Conservation (phyloP, 2,888 invertebrate species). For the Pherbina coryleti region DNA sequence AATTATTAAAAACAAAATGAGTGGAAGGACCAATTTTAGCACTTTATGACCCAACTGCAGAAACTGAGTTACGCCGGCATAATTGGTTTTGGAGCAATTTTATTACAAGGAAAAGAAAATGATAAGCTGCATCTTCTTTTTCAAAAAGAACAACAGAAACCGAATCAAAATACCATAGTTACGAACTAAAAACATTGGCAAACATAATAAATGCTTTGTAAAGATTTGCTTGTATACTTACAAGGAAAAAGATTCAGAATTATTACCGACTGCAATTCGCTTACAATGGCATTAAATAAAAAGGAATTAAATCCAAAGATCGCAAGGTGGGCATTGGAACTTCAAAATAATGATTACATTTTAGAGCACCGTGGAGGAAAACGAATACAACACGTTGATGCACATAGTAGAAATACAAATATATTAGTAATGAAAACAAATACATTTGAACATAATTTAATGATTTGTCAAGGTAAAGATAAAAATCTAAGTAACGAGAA, state of each 20-base stretch:
- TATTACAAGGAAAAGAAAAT: conserved; percentile 37
- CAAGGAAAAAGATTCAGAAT: no score
- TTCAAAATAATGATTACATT: conserved; percentile 24
- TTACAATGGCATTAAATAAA: no score
- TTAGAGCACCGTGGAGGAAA: conserved; percentile 25
- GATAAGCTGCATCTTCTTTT: conserved; percentile 34
- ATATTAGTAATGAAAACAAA: conserved; percentile 35
- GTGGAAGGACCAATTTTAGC: conserved; percentile 35
- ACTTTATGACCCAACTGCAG: conserved; percentile 15
- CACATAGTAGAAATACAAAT: conserved; percentile 19
- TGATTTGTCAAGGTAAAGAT: conserved; percentile 40
- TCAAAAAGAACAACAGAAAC: no score
- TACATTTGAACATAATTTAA: no score
- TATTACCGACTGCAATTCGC: no score
- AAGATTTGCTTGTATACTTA: no score
- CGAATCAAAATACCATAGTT: no score
- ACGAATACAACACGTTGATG: conserved; percentile 34
- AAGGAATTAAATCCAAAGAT: no score
- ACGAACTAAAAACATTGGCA: no score
- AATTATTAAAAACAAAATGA: conserved; percentile 30
- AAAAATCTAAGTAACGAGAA: neutral
- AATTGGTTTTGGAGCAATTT: conserved; percentile 38
- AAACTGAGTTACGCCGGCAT: conserved; percentile 39
- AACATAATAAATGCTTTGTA: no score
- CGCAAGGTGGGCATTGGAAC: conserved; percentile 28